Percentiles rank a stretch among this genome's conserved stretches.
Evolutionary conservation across 2,113 vertebrate genomes (phyloP).

Genomic region (Megaceryle torquata): DNA sequence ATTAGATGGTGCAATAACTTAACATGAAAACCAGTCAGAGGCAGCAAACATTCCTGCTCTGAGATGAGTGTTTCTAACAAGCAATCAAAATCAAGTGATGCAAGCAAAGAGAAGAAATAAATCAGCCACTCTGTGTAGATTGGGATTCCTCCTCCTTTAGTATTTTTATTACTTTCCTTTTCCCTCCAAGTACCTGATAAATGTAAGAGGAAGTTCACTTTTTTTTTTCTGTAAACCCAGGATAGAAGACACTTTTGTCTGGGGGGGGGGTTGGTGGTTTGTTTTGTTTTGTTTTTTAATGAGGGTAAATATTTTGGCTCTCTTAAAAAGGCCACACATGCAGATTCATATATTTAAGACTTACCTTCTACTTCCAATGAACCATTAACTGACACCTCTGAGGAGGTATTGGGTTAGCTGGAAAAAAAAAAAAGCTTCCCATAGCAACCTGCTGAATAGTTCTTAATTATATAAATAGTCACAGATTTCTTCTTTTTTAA

Average conservation of each 20-base stretch:
- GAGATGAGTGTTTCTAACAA: neutral
- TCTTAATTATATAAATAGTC: conserved; percentile 31
- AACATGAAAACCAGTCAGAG: neutral
- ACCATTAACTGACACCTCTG: neutral
- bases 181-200: neutral
- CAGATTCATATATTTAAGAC: neutral
- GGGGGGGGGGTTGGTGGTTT: neutral
- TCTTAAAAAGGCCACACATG: neutral
- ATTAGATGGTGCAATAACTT: neutral
- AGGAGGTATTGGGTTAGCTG: neutral
- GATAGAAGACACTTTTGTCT: neutral
- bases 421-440: neutral
- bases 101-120: neutral
- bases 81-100: neutral
- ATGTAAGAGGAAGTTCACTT: neutral
- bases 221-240: neutral
- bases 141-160: neutral
- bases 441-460: conserved; percentile 7
- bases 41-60: neutral
- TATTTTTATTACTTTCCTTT: neutral
- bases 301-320: neutral
- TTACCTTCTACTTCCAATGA: neutral
- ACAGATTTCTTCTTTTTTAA: neutral
- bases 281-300: neutral
- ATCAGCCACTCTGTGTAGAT: neutral